These are phyloP conservation scores for Wasmannia auropunctata DNA, from an alignment of 1,140 invertebrate genomes.

Conservation along the genomic window DNA sequence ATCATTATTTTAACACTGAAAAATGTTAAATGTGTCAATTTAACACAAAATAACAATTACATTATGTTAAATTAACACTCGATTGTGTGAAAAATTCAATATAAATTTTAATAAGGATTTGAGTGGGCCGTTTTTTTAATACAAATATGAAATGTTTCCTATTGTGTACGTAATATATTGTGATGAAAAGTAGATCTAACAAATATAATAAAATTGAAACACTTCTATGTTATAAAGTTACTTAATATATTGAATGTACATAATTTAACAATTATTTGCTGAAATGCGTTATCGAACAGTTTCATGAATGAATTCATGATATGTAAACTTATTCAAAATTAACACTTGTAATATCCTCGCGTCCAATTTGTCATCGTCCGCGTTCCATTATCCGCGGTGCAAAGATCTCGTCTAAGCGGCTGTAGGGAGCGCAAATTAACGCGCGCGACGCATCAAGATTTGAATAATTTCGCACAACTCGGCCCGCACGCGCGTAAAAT, in stretches of 20 bases:
- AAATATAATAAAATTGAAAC: not conserved
- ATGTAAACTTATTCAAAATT: not conserved
- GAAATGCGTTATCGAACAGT: not conserved
- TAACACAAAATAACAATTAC: too few species aligned
- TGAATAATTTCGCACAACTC: conserved; percentile 13
- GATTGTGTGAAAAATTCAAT: too few species aligned
- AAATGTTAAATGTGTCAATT: too few species aligned
- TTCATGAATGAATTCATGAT: not conserved
- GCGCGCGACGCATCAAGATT: not conserved
- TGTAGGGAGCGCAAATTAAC: too few species aligned
- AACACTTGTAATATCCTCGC: not conserved
- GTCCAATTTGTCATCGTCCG: not conserved
- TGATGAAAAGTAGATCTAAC: too few species aligned
- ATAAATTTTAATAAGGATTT: too few species aligned
- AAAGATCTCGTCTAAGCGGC: not conserved
- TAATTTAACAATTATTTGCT: not conserved
- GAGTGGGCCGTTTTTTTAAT: too few species aligned
- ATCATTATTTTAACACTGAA: too few species aligned
- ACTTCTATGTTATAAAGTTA: not conserved
- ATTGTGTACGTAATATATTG: too few species aligned
- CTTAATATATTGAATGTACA: not conserved
- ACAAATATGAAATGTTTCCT: too few species aligned
- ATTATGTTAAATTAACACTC: too few species aligned
- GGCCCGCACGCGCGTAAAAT: conserved; percentile 38
- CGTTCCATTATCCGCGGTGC: not conserved